Evolutionary conservation across 1,140 invertebrate species (phyloP).

Genomic region (Bombus polaris): DNA sequence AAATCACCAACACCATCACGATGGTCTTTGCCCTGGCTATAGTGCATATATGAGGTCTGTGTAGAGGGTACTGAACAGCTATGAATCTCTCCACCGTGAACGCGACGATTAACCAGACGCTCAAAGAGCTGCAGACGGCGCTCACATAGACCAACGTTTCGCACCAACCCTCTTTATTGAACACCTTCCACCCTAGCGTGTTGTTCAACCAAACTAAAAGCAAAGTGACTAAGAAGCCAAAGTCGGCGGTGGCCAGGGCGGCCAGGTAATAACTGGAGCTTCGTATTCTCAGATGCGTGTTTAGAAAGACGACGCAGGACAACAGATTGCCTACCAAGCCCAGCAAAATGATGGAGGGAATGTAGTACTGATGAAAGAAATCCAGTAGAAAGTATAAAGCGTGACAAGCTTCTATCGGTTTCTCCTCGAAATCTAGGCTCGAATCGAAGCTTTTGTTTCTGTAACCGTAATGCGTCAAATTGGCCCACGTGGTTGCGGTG

Average conservation of each 20-base stretch:
- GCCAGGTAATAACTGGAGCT: constrained; percentile 86
- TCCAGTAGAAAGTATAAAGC: constrained; percentile 79
- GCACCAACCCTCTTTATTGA: constrained; percentile 84
- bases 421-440: constrained; percentile 47
- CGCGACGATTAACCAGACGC: constrained; percentile 86
- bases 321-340: constrained; percentile 84
- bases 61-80: constrained; percentile 86
- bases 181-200: constrained; percentile 80
- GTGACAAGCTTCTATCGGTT: constrained; percentile 66
- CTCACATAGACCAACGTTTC: constrained; percentile 84
- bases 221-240: constrained; percentile 83
- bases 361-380: constrained; percentile 83
- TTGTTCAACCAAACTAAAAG: constrained; percentile 84
- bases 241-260: constrained; percentile 83
- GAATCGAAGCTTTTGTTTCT: constrained; percentile 34
- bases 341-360: constrained; percentile 83
- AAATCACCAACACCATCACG: constrained; percentile 78
- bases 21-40: constrained; percentile 84
- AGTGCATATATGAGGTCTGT: constrained; percentile 86
- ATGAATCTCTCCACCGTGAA: constrained; percentile 87
- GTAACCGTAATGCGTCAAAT: constrained; percentile 32
- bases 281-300: constrained; percentile 83
- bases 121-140: constrained; percentile 84
- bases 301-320: constrained; percentile 84
- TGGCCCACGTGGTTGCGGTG: background rate